Conservation (phyloP, 2,888 invertebrate species). For the Platycheirus albimanus region DNA sequence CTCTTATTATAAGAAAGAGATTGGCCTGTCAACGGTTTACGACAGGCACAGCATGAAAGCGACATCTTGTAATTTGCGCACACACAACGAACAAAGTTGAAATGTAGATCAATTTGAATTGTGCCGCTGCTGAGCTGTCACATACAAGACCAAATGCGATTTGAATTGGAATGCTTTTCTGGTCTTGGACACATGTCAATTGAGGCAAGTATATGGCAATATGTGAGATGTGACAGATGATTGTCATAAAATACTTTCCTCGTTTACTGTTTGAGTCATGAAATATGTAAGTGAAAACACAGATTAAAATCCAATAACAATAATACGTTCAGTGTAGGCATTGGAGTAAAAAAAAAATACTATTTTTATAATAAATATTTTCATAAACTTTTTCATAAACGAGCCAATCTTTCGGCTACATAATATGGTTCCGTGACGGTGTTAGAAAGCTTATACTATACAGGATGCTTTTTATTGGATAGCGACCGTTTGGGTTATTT, state of each 20-base stretch:
- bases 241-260: slow-evolving; percentile 60
- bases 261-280: slow-evolving; percentile 33
- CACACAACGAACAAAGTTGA: slow-evolving; percentile 38
- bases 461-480: too few species aligned
- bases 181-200: slow-evolving; percentile 55
- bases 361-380: too few species aligned
- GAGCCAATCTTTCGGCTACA: too few species aligned
- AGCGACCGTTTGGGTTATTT: too few species aligned
- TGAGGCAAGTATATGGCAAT: slow-evolving; percentile 30
- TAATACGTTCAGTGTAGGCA: too few species aligned
- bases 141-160: slow-evolving; percentile 6
- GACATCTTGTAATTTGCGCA: slow-evolving; percentile 71
- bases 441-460: too few species aligned
- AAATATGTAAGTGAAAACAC: too few species aligned
- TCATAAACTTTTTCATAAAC: too few species aligned
- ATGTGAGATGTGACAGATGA: slow-evolving; percentile 59
- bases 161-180: slow-evolving; percentile 42
- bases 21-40: slow-evolving; percentile 66
- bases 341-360: too few species aligned
- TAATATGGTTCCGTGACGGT: too few species aligned
- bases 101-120: slow-evolving; percentile 66
- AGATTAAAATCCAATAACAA: too few species aligned
- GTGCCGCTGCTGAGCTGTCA: slow-evolving; percentile 53
- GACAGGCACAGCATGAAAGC: slow-evolving; percentile 51
- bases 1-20: slow-evolving; percentile 58